Percentiles rank a stretch among this genome's conserved stretches.
These are phyloP conservation scores for Rhinogobius similis DNA, from an alignment of 2,113 vertebrate species.

Conservation along the genomic window DNA sequence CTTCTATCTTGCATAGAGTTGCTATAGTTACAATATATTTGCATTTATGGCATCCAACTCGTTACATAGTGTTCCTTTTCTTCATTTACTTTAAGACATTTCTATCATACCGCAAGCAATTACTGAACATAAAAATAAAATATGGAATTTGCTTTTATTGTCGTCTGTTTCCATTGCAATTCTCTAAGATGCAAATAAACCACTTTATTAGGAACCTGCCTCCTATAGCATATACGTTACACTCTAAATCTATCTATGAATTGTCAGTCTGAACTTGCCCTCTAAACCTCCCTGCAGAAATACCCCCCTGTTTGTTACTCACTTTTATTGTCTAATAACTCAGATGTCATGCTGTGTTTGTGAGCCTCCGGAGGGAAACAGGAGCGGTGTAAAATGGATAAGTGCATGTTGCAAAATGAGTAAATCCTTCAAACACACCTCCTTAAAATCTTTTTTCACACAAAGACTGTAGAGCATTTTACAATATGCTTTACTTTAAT, in stretches of 20 bases:
- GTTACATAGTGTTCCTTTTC: background rate
- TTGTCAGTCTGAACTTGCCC: slow-evolving; percentile 12
- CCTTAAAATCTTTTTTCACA: background rate
- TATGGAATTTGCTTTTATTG: slow-evolving; percentile 2
- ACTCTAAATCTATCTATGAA: slow-evolving; percentile 1
- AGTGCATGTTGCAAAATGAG: slow-evolving; percentile 10
- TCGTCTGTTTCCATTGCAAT: slow-evolving; percentile 1
- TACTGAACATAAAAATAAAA: slow-evolving; percentile 4
- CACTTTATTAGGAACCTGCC: background rate
- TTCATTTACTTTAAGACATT: background rate
- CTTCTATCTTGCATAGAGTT: too few relatives aligned
- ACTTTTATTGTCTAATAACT: slow-evolving; percentile 11
- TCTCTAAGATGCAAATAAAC: background rate
- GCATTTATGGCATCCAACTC: background rate
- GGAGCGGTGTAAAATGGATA: background rate
- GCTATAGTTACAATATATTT: too few relatives aligned
- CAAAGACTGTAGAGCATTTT: background rate
- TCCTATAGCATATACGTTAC: background rate
- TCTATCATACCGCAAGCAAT: background rate
- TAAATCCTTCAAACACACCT: slow-evolving; percentile 3
- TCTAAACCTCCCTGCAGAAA: background rate
- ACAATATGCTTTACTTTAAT: background rate
- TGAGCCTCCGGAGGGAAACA: slow-evolving; percentile 7
- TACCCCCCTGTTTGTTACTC: background rate
- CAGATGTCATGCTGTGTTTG: background rate